Conservation (phyloP, 2,797 vertebrate species). For the Oreonectes daqikongensis region DNA sequence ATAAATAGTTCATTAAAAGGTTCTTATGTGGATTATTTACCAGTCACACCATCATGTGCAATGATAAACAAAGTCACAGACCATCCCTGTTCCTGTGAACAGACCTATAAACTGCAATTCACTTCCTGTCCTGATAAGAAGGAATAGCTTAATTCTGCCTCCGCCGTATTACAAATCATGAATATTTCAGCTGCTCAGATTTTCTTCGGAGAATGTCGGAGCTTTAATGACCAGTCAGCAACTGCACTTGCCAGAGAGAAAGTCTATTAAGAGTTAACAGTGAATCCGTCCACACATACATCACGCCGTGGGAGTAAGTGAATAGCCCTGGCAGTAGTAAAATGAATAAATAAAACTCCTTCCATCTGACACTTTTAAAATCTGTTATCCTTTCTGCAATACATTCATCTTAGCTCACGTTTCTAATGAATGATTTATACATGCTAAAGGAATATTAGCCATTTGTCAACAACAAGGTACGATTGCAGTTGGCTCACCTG, state of each 20-base stretch:
- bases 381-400: constrained; percentile 38
- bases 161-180: constrained; percentile 66
- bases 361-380: constrained; percentile 31
- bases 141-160: constrained; percentile 60
- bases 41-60: neutral
- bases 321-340: constrained; percentile 51
- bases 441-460: constrained; percentile 7
- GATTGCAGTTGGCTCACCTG: neutral
- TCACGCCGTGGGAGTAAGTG: constrained; percentile 54
- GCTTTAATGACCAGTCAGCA: constrained; percentile 70
- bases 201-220: constrained; percentile 70
- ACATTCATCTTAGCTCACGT: constrained; percentile 25
- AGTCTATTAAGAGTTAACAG: constrained; percentile 71
- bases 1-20: neutral
- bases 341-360: constrained; percentile 48
- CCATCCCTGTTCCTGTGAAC: constrained; percentile 59
- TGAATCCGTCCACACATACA: constrained; percentile 58
- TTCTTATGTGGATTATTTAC: neutral
- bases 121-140: constrained; percentile 60
- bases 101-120: constrained; percentile 50
- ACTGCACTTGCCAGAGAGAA: constrained; percentile 59
- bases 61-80: constrained; percentile 54
- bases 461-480: constrained; percentile 22
- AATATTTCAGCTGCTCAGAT: constrained; percentile 75
- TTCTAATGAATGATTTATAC: constrained; percentile 40